Evolutionary conservation across 2,113 vertebrate species (phyloP).

Genomic region (Sylvietta virens): DNA sequence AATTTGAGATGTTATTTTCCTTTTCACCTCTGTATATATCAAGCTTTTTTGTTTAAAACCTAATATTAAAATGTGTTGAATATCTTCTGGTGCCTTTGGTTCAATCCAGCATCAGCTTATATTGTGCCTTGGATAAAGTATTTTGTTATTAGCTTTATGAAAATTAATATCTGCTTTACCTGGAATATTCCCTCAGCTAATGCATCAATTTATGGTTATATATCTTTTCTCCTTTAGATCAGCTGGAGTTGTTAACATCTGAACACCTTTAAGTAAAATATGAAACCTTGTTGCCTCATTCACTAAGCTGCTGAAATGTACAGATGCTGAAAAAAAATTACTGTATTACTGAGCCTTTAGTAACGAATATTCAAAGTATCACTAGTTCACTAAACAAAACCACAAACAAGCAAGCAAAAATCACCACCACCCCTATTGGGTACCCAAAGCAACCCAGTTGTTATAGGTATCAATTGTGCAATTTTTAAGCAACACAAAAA

Average conservation of each 20-base stretch:
- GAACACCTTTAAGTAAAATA: not conserved
- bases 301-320: not conserved
- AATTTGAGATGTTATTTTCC: not conserved
- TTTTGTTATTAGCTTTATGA: conserved; percentile 19
- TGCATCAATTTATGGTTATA: not conserved
- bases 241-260: not conserved
- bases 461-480: not conserved
- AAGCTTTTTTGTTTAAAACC: not conserved
- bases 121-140: not conserved
- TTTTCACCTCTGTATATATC: not conserved
- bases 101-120: not conserved
- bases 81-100: not conserved
- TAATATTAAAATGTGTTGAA: not conserved
- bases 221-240: not conserved
- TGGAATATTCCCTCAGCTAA: not conserved
- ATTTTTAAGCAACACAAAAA: not conserved
- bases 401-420: not conserved
- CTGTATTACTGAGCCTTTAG: not conserved
- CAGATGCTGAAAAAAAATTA: not conserved
- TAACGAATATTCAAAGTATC: not conserved
- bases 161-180: not conserved
- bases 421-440: not conserved
- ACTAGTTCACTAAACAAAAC: not conserved
- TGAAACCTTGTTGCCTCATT: not conserved
- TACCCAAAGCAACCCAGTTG: not conserved